These are phyloP conservation scores for Drosophila pruinosa DNA, from an alignment of 1,140 invertebrate genomes.

Conservation along the genomic window DNA sequence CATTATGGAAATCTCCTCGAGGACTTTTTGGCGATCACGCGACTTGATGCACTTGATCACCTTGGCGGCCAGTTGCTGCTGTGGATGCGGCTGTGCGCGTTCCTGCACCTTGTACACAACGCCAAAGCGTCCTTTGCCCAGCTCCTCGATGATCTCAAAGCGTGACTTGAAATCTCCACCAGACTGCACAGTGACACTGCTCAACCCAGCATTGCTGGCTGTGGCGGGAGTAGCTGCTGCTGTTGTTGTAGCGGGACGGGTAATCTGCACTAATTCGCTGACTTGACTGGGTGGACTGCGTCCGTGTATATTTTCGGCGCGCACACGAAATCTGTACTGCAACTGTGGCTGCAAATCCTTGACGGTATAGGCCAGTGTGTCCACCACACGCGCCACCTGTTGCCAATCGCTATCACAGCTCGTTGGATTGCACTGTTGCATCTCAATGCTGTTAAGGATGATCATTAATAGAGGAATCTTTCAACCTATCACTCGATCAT, in stretches of 20 bases:
- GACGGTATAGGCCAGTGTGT: constrained; percentile 86
- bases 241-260: not conserved
- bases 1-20: constrained; percentile 96
- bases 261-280: constrained; percentile 71
- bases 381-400: constrained; percentile 85
- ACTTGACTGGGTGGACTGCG: constrained; percentile 87
- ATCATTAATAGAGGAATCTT: not conserved
- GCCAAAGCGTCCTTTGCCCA: constrained; percentile 93
- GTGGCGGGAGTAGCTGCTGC: constrained; percentile 73
- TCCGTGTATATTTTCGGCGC: constrained; percentile 91
- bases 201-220: constrained; percentile 72
- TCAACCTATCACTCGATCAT: not conserved
- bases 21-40: constrained; percentile 93
- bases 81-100: constrained; percentile 85
- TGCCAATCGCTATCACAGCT: constrained; percentile 84
- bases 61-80: constrained; percentile 93
- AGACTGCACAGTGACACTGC: constrained; percentile 77
- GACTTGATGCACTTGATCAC: constrained; percentile 92
- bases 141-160: constrained; percentile 88
- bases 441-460: constrained; percentile 85
- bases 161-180: constrained; percentile 85
- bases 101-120: constrained; percentile 90
- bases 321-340: constrained; percentile 88
- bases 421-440: constrained; percentile 82
- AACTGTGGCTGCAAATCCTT: constrained; percentile 84